phyloP scores from a whole-genome alignment of 2,888 invertebrate genomes.

The Athetis lepigone region DNA sequence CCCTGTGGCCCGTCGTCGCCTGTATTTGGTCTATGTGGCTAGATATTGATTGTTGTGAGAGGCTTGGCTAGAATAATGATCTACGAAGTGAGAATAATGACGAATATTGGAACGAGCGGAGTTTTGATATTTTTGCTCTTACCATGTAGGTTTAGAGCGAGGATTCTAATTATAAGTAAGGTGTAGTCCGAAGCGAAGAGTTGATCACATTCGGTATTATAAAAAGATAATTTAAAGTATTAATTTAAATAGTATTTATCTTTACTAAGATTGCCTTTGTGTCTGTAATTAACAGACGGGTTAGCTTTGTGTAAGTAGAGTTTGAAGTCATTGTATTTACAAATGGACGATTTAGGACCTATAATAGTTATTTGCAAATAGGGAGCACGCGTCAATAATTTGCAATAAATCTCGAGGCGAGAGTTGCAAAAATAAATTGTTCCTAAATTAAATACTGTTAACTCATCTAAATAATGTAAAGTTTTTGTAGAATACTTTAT shows the following conservation, averaged over 20 bases:
- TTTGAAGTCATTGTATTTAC: neutral
- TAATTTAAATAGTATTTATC: conserved; percentile 7
- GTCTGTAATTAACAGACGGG: too few relatives aligned
- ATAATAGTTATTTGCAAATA: too few relatives aligned
- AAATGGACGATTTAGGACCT: too few relatives aligned
- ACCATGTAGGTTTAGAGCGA: conserved; percentile 46
- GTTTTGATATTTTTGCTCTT: conserved; percentile 48
- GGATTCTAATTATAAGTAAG: conserved; percentile 46
- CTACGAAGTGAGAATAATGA: conserved; percentile 29
- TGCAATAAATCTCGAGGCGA: too few relatives aligned
- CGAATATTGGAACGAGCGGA: conserved; percentile 27
- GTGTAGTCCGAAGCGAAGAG: conserved; percentile 19
- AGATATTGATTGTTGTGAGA: conserved; percentile 50
- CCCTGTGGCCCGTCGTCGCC: conserved; percentile 71
- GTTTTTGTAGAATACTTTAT: too few relatives aligned
- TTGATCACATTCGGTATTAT: conserved; percentile 26
- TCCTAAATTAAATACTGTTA: neutral
- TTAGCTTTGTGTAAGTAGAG: too few relatives aligned
- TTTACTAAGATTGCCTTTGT: too few relatives aligned
- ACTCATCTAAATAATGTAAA: neutral
- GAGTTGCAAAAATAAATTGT: too few relatives aligned
- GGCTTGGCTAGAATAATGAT: conserved; percentile 53
- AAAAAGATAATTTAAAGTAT: too few relatives aligned
- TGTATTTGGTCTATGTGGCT: conserved; percentile 58
- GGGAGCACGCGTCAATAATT: too few relatives aligned